A percentile compares a stretch with the other conserved stretches of the same genome.
Evolutionary conservation across 2,888 invertebrate genomes (phyloP).

Genomic region (Tinea trinotella): DNA sequence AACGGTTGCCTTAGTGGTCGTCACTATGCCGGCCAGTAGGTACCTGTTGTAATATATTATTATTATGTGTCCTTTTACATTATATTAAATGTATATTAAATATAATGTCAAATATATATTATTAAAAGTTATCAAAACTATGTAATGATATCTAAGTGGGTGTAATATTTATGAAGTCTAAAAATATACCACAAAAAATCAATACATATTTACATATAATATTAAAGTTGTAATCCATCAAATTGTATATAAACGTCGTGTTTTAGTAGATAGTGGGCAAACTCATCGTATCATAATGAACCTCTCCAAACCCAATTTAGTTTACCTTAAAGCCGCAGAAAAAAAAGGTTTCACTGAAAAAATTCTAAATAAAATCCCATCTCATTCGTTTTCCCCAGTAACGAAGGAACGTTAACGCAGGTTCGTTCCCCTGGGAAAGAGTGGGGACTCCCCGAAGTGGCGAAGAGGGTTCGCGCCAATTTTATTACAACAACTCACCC

Average conservation of each 20-base stretch:
- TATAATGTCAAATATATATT: no score
- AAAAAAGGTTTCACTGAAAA: conserved; percentile 9
- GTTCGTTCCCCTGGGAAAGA: background rate
- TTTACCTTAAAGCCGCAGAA: conserved; percentile 12
- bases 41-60: no score
- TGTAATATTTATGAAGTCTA: no score
- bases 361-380: conserved; percentile 14
- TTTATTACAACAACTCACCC: background rate
- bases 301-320: conserved; percentile 13
- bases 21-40: no score
- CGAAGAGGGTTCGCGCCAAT: background rate
- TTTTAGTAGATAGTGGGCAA: background rate
- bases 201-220: no score
- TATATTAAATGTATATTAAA: no score
- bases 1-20: no score
- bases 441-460: background rate
- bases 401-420: conserved; percentile 13
- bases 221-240: background rate
- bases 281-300: conserved; percentile 1
- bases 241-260: background rate
- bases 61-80: no score
- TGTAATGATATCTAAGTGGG: no score
- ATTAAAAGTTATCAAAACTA: no score
- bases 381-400: conserved; percentile 11
- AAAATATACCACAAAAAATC: no score